A percentile compares a stretch with the other conserved stretches of the same genome.
Evolutionary conservation across 53 echinoderm and acorn worm genomes (phyloP).

Genomic region (Holothuria leucospilota): DNA sequence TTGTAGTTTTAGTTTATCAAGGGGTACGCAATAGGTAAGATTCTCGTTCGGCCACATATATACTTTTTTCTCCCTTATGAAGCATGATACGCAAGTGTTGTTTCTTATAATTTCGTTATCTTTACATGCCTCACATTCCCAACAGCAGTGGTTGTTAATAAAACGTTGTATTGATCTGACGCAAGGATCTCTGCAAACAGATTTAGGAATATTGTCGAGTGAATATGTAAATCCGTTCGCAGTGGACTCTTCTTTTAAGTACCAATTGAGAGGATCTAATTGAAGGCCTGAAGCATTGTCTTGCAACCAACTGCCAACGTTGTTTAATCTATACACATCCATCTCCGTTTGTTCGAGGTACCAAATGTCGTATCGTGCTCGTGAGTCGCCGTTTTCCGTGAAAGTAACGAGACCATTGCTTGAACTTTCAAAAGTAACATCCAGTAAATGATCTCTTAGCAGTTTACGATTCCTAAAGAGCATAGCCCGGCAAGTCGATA

Average conservation of each 20-base stretch:
- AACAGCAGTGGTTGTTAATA: conserved; percentile 74
- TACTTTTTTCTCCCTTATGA: conserved; percentile 39
- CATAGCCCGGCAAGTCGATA: background rate
- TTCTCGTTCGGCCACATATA: conserved; percentile 70
- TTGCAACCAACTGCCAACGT: conserved; percentile 54
- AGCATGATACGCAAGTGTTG: conserved; percentile 73
- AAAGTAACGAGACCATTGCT: conserved; percentile 80
- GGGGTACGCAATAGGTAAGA: conserved; percentile 7
- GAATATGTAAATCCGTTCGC: background rate
- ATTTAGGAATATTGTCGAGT: conserved; percentile 60
- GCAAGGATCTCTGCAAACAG: conserved; percentile 87
- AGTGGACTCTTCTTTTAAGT: background rate
- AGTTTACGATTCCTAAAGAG: background rate
- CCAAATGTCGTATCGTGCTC: conserved; percentile 74
- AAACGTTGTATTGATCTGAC: conserved; percentile 51
- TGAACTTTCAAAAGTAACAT: conserved; percentile 64
- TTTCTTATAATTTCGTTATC: conserved; percentile 64
- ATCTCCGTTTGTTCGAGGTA: conserved; percentile 59
- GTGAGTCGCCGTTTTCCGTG: conserved; percentile 70
- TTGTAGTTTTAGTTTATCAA: conserved; percentile 45
- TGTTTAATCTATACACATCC: conserved; percentile 14
- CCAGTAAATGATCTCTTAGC: conserved; percentile 59
- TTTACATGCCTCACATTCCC: conserved; percentile 69
- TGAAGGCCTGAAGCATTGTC: background rate
- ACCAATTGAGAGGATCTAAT: conserved; percentile 31